phyloP scores from a whole-genome alignment of 2,888 invertebrate species.

The Hypomecis atomaria region DNA sequence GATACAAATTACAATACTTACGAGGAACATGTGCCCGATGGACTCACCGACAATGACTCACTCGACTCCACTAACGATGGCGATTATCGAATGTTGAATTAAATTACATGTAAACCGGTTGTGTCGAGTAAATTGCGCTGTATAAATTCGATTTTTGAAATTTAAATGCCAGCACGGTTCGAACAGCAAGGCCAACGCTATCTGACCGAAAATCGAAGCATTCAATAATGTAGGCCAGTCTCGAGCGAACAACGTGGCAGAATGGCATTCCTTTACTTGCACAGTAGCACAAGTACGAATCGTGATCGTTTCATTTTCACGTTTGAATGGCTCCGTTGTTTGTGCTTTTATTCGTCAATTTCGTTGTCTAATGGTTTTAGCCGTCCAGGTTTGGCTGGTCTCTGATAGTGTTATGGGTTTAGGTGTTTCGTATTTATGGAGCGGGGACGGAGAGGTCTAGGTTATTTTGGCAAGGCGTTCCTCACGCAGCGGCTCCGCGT shows the following conservation, averaged over 20 bases:
- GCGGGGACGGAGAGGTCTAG: constrained; percentile 49
- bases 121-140: constrained; percentile 67
- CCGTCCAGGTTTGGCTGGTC: constrained; percentile 62
- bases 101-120: constrained; percentile 72
- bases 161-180: constrained; percentile 73
- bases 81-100: constrained; percentile 62
- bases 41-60: constrained; percentile 60
- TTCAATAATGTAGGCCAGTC: constrained; percentile 75
- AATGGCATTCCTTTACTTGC: constrained; percentile 69
- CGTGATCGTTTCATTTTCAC: constrained; percentile 80
- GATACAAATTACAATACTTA: constrained; percentile 51
- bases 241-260: constrained; percentile 66
- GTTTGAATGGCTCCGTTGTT: constrained; percentile 71
- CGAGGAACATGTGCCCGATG: constrained; percentile 53
- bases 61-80: constrained; percentile 55
- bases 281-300: constrained; percentile 73
- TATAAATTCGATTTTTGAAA: constrained; percentile 71
- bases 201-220: constrained; percentile 73
- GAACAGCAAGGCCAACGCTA: constrained; percentile 77
- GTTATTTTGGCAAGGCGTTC: constrained; percentile 59
- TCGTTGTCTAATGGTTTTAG: constrained; percentile 60
- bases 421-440: constrained; percentile 39
- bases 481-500: constrained; percentile 61
- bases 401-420: constrained; percentile 57
- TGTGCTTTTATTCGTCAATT: constrained; percentile 68